A percentile compares a stretch with the other conserved stretches of the same genome.
These are phyloP conservation scores for Calephelis virginiensis DNA, from an alignment of 1,140 invertebrate genomes.

Conservation along the genomic window DNA sequence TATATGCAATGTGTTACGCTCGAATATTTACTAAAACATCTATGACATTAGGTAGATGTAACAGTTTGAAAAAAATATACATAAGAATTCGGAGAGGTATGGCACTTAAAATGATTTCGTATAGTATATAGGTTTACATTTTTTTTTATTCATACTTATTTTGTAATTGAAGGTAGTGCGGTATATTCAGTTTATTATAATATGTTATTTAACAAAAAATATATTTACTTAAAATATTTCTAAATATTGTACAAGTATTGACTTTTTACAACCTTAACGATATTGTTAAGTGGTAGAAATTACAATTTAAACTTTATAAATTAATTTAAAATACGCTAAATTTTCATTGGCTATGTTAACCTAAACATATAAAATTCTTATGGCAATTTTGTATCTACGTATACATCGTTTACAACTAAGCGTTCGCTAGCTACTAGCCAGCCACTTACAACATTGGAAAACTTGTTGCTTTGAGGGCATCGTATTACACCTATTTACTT, in stretches of 20 bases:
- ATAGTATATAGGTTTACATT: too few relatives aligned
- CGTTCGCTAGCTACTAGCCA: background rate
- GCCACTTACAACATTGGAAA: background rate
- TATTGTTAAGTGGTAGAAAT: background rate
- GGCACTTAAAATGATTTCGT: too few relatives aligned
- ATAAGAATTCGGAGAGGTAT: too few relatives aligned
- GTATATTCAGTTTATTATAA: too few relatives aligned
- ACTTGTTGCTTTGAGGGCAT: too few relatives aligned
- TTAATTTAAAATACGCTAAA: background rate
- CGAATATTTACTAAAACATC: too few relatives aligned
- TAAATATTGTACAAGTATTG: background rate
- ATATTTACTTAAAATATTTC: background rate
- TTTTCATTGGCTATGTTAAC: background rate
- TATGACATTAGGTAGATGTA: too few relatives aligned
- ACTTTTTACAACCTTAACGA: background rate
- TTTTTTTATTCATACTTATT: too few relatives aligned
- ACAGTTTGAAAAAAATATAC: too few relatives aligned
- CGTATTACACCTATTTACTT: too few relatives aligned
- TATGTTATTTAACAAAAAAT: background rate
- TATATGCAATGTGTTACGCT: too few relatives aligned
- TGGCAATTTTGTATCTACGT: background rate
- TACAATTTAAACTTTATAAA: background rate
- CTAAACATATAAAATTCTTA: conserved; percentile 2
- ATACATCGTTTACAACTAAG: background rate
- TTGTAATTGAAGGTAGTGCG: too few relatives aligned